These are phyloP conservation scores for Parasteatoda tepidariorum DNA, from an alignment of 1,140 invertebrate genomes.

Conservation along the genomic window DNA sequence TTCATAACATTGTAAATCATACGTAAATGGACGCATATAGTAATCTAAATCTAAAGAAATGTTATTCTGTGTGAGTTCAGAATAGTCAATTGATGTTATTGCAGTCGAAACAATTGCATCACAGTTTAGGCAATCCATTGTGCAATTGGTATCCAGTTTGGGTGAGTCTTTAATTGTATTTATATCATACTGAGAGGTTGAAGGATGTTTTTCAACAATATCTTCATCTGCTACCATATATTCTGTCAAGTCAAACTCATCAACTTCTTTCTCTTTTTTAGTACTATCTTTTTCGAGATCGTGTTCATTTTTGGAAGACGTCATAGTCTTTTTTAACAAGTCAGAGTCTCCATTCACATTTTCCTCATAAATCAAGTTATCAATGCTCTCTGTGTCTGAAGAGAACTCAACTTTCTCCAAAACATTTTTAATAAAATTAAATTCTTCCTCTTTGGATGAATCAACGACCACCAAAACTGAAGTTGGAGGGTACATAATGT, in stretches of 20 bases:
- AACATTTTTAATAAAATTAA: neutral
- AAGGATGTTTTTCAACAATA: neutral
- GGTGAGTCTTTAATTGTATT: neutral
- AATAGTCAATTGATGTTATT: neutral
- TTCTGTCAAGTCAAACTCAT: neutral
- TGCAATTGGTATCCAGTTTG: neutral
- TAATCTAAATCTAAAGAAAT: neutral
- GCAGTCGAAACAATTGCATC: neutral
- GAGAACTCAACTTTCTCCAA: neutral
- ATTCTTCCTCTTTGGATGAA: neutral
- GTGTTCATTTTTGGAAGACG: neutral
- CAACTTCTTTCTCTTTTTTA: neutral
- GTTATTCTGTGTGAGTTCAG: neutral
- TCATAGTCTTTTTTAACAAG: neutral
- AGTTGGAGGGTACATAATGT: neutral
- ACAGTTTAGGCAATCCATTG: neutral
- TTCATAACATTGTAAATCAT: neutral
- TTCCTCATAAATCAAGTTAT: neutral
- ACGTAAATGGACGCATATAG: slow-evolving; percentile 31
- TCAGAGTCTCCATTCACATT: neutral
- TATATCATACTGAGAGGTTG: neutral
- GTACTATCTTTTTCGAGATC: neutral
- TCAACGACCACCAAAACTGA: neutral
- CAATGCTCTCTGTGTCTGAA: neutral
- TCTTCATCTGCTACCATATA: neutral